Evolutionary conservation across 2,797 vertebrate genomes (phyloP).

Genomic region (Typhlichthys eigenmanni): DNA sequence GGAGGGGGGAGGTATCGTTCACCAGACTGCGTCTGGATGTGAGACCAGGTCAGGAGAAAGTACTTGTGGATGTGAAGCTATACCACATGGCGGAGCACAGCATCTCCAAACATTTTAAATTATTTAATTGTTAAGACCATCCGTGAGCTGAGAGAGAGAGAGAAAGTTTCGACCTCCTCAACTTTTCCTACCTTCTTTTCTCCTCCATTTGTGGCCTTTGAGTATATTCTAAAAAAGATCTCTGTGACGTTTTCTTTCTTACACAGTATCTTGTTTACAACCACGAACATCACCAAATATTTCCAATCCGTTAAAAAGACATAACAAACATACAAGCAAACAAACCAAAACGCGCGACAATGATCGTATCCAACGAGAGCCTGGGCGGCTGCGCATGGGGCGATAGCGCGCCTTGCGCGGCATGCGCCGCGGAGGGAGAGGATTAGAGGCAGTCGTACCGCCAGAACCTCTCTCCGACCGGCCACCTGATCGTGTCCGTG

Average conservation of each 20-base stretch:
- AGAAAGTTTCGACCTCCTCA: slow-evolving; percentile 53
- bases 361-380: slow-evolving; percentile 78
- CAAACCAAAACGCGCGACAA: slow-evolving; percentile 35
- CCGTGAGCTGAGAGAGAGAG: slow-evolving; percentile 19
- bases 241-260: neutral
- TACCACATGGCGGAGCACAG: slow-evolving; percentile 72
- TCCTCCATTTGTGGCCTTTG: neutral
- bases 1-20: slow-evolving; percentile 4
- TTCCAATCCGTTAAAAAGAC: neutral
- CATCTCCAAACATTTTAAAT: slow-evolving; percentile 39
- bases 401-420: slow-evolving; percentile 67
- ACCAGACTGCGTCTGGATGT: slow-evolving; percentile 11
- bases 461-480: slow-evolving; percentile 70
- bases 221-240: slow-evolving; percentile 11
- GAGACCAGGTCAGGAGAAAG: neutral
- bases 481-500: slow-evolving; percentile 78
- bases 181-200: slow-evolving; percentile 9
- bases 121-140: slow-evolving; percentile 25
- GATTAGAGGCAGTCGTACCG: slow-evolving; percentile 32
- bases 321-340: neutral
- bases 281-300: neutral
- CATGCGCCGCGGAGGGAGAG: slow-evolving; percentile 38
- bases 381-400: slow-evolving; percentile 71
- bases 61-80: slow-evolving; percentile 16
- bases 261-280: neutral